Evolutionary conservation across 1,140 invertebrate species (phyloP).

Genomic region (Drosophila serrata): DNA sequence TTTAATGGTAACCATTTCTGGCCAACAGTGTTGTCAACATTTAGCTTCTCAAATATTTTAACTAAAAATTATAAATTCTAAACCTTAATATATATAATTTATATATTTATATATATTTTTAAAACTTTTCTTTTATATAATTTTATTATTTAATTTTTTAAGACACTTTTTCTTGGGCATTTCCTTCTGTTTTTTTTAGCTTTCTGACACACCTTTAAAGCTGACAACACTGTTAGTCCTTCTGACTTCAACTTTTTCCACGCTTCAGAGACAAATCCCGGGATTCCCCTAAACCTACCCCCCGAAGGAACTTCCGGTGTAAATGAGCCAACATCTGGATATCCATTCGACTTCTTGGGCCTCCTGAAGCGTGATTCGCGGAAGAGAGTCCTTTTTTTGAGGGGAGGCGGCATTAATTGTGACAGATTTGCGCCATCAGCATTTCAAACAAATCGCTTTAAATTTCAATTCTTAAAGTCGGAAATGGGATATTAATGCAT

Average conservation of each 20-base stretch:
- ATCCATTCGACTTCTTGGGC: constrained; percentile 17
- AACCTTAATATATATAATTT: not conserved
- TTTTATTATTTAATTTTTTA: not conserved
- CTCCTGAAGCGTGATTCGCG: constrained; percentile 3
- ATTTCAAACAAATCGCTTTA: not conserved
- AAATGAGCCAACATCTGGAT: constrained; percentile 33
- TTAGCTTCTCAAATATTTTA: not conserved
- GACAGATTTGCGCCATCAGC: constrained; percentile 63
- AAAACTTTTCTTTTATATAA: not conserved
- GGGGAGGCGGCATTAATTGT: constrained; percentile 68
- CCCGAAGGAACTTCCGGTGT: constrained; percentile 47
- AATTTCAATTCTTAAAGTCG: constrained; percentile 19
- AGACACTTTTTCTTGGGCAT: not conserved
- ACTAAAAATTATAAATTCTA: not conserved
- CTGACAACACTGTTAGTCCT: constrained; percentile 38
- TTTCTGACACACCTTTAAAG: not conserved
- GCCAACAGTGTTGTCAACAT: constrained; percentile 17
- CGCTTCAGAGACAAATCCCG: constrained; percentile 16
- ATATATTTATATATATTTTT: not conserved
- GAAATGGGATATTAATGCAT: constrained; percentile 41
- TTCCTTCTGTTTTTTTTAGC: not conserved
- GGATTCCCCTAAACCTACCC: not conserved
- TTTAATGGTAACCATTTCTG: constrained; percentile 52
- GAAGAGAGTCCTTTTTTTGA: not conserved
- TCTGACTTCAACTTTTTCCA: constrained; percentile 39